Evolutionary conservation across 1,140 invertebrate genomes (phyloP).

Genomic region (Diuraphis noxia): DNA sequence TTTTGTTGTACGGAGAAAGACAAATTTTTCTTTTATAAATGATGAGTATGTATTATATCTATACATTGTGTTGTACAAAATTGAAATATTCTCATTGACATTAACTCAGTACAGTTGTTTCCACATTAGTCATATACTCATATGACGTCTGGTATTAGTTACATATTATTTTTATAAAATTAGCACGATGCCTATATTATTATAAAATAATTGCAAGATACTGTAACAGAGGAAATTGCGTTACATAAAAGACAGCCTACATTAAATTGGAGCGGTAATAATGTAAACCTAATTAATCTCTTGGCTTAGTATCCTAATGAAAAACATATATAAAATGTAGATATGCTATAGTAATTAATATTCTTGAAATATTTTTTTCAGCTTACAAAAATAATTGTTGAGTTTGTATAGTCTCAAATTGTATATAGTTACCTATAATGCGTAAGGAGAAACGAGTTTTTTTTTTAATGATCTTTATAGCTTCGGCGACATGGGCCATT

Average conservation of each 20-base stretch:
- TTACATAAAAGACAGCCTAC: constrained; percentile 17
- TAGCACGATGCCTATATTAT: background rate
- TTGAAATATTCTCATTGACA: constrained; percentile 3
- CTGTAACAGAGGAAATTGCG: background rate
- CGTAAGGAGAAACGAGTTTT: too few species aligned
- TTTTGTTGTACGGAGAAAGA: background rate
- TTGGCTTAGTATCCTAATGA: background rate
- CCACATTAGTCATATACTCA: background rate
- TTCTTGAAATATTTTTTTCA: background rate
- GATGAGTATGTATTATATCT: background rate
- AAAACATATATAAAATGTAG: background rate
- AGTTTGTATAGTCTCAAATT: background rate
- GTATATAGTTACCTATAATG: too few species aligned
- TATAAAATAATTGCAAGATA: constrained; percentile 8
- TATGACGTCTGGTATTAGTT: background rate
- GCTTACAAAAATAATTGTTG: background rate
- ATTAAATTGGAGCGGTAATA: constrained; percentile 1
- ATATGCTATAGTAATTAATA: background rate
- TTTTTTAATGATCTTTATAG: too few species aligned
- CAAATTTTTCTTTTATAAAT: background rate
- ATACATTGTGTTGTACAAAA: background rate
- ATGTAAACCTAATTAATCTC: constrained; percentile 8
- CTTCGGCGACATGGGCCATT: too few species aligned
- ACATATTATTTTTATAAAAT: constrained; percentile 3
- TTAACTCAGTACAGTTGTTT: background rate